Conservation (phyloP, 2,113 vertebrate genomes). For the Helogale parvula region DNA sequence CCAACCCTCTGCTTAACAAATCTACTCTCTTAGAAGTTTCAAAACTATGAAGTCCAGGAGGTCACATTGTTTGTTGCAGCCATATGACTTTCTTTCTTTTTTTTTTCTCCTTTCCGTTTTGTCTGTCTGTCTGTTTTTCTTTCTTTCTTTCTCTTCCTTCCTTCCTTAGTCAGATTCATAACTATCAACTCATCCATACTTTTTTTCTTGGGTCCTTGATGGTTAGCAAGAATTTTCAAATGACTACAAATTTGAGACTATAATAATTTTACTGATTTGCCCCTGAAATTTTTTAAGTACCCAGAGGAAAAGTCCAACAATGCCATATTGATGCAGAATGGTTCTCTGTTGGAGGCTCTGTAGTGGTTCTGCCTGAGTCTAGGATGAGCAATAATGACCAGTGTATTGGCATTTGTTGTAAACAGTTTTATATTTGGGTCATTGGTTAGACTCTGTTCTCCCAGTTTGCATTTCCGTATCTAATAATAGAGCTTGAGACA, state of each 20-base stretch:
- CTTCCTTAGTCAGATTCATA: neutral
- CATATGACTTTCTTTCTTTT: neutral
- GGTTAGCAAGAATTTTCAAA: neutral
- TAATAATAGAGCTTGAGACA: neutral
- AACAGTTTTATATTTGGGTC: neutral
- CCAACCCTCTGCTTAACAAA: neutral
- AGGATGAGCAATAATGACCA: neutral
- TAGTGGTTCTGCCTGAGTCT: neutral
- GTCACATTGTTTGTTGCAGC: accelerated
- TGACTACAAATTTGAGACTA: neutral
- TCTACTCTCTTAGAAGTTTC: neutral
- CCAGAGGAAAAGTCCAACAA: neutral
- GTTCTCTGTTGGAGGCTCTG: neutral
- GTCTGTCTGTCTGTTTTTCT: too few species aligned
- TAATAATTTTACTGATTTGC: neutral
- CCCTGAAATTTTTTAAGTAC: neutral
- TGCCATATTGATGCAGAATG: neutral
- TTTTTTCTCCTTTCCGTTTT: too few species aligned
- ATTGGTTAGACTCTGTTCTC: neutral
- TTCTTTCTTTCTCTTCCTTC: neutral
- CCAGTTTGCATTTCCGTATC: neutral
- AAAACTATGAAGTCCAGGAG: neutral
- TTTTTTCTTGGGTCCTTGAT: neutral
- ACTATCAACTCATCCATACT: neutral
- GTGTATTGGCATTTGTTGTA: neutral